Evolutionary conservation across 2,113 vertebrate genomes (phyloP).

Genomic region (Odocoileus virginianus): DNA sequence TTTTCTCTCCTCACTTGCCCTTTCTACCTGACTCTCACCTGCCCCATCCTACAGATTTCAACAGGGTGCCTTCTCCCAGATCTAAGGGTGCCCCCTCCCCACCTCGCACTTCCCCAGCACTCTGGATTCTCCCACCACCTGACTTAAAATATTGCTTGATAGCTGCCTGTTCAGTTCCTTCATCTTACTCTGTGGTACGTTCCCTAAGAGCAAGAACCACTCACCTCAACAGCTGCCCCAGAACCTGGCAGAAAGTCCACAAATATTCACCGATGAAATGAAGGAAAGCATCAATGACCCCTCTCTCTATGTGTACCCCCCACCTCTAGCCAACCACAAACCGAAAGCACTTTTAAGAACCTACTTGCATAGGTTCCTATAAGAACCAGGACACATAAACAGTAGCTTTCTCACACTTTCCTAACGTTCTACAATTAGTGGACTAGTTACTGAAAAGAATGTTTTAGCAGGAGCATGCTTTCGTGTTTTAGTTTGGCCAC

Average conservation of each 20-base stretch:
- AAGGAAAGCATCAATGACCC: not conserved
- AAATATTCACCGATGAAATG: not conserved
- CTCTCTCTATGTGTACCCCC: not conserved
- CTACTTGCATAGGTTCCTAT: not conserved
- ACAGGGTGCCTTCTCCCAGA: too few species aligned
- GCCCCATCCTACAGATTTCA: not conserved
- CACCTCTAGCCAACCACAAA: not conserved
- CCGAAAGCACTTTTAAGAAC: not conserved
- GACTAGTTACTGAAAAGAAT: not conserved
- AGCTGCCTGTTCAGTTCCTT: not conserved
- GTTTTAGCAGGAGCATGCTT: not conserved
- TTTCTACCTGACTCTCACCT: not conserved
- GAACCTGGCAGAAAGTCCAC: not conserved
- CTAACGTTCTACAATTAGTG: not conserved
- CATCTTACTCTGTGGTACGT: not conserved
- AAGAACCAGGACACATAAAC: not conserved
- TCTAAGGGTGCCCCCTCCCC: not conserved
- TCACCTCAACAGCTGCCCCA: not conserved
- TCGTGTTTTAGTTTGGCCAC: too few species aligned
- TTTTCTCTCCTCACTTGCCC: not conserved
- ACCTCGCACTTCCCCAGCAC: rapidly evolving
- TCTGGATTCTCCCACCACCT: not conserved
- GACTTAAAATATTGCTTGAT: not conserved
- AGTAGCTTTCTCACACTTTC: not conserved
- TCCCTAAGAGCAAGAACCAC: not conserved